A percentile compares a stretch with the other conserved stretches of the same genome.
phyloP scores from a whole-genome alignment of 64 coral and sea anemone species.

The Pachyseris speciosa region DNA sequence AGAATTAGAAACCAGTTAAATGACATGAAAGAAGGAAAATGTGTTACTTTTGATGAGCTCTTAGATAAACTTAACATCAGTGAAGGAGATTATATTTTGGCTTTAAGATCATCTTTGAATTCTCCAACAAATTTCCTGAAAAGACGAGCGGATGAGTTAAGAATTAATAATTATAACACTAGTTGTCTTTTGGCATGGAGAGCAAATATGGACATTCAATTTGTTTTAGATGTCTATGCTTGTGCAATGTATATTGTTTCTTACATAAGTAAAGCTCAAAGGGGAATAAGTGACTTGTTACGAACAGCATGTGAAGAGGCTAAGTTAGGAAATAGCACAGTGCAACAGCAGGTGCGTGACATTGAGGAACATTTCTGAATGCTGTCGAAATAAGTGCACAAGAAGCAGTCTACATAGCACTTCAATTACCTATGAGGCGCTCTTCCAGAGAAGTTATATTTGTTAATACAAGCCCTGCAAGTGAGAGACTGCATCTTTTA shows the following conservation, averaged over 20 bases:
- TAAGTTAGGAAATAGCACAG: no score
- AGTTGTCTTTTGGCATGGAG: constrained; percentile 8
- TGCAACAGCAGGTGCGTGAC: no score
- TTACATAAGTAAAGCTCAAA: constrained; percentile 9
- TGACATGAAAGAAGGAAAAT: neutral
- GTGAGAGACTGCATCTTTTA: no score
- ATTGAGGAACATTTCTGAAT: no score
- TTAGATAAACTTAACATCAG: neutral
- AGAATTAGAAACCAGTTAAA: neutral
- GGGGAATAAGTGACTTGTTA: constrained; percentile 5
- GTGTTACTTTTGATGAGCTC: constrained; percentile 4
- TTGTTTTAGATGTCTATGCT: no score
- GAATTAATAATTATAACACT: constrained; percentile 24
- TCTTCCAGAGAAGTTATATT: no score
- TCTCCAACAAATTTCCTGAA: neutral
- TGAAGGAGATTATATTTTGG: constrained; percentile 17
- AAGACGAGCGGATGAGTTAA: neutral
- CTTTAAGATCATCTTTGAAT: neutral
- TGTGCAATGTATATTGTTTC: no score
- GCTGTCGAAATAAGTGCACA: no score
- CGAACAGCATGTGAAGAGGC: constrained; percentile 23
- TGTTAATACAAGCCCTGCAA: no score
- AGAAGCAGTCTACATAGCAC: no score
- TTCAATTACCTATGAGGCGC: no score
- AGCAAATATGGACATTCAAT: no score